Evolutionary conservation across 2,888 invertebrate genomes (phyloP).

Genomic region (Branchellion lobata): DNA sequence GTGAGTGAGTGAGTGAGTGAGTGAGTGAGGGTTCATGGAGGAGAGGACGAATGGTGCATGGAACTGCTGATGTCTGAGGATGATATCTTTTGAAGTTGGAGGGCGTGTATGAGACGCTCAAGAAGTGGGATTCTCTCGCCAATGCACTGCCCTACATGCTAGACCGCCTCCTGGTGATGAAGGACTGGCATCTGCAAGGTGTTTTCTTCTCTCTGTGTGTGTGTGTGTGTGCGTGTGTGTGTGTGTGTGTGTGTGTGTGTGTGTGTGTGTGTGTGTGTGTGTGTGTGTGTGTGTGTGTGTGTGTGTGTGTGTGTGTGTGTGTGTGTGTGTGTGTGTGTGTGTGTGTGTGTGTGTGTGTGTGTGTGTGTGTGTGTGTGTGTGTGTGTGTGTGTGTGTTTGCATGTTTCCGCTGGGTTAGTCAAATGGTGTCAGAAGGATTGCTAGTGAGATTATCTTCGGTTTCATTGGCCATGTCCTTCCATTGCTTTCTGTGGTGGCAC

Average conservation of each 20-base stretch:
- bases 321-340: conserved; percentile 25
- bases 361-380: conserved; percentile 27
- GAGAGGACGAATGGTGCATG: too few species aligned
- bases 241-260: conserved; percentile 20
- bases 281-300: not conserved
- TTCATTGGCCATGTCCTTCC: too few species aligned
- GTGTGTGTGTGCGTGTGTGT: conserved; percentile 21
- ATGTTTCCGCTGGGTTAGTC: too few species aligned
- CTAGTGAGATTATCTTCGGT: too few species aligned
- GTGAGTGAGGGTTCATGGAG: too few species aligned
- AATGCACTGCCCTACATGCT: conserved; percentile 78
- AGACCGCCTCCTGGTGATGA: conserved; percentile 81
- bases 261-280: not conserved
- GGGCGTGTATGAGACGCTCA: conserved; percentile 82
- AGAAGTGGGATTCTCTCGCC: conserved; percentile 79
- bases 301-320: too few species aligned
- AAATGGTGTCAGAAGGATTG: too few species aligned
- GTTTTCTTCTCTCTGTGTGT: conserved; percentile 1
- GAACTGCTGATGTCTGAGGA: too few species aligned
- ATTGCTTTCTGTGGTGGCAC: too few species aligned
- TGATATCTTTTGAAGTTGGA: conserved; percentile 71
- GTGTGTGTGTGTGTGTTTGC: conserved; percentile 4
- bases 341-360: conserved; percentile 15
- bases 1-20: too few species aligned
- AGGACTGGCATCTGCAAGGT: conserved; percentile 88